These are phyloP conservation scores for Paramormyrops kingsleyae DNA, from an alignment of 2,113 vertebrate species.

Conservation along the genomic window DNA sequence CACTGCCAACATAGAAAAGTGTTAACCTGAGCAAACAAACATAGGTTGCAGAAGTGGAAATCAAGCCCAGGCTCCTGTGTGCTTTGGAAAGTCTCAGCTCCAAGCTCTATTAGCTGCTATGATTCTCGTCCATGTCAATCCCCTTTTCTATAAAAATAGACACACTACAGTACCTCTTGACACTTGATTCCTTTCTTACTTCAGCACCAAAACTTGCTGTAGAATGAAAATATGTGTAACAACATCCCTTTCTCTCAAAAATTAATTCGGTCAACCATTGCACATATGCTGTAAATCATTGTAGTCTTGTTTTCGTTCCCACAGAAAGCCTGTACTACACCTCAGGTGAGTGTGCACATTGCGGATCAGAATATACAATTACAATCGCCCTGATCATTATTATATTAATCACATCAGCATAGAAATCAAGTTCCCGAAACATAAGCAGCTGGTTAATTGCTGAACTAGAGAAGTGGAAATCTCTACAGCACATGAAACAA, in stretches of 20 bases:
- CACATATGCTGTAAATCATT: not conserved
- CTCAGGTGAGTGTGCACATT: not conserved
- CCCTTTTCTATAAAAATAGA: not conserved
- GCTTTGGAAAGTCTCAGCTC: not conserved
- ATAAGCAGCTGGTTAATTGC: not conserved
- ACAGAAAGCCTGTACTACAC: not conserved
- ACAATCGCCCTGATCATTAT: not conserved
- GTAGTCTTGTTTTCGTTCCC: not conserved
- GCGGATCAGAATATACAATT: not conserved
- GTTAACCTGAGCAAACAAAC: not conserved
- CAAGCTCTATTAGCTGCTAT: not conserved
- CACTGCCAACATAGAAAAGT: not conserved
- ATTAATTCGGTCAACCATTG: not conserved
- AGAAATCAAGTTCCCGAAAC: not conserved
- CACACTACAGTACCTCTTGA: not conserved
- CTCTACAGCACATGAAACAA: not conserved
- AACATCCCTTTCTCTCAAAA: not conserved
- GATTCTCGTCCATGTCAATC: not conserved
- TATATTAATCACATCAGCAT: not conserved
- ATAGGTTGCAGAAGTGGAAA: not conserved
- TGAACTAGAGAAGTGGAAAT: not conserved
- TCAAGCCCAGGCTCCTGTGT: not conserved
- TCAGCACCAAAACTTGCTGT: not conserved
- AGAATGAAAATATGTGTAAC: not conserved
- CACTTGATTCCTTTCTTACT: not conserved